Conservation (phyloP, 2,888 invertebrate genomes). For the Ptychoptera contaminata region DNA sequence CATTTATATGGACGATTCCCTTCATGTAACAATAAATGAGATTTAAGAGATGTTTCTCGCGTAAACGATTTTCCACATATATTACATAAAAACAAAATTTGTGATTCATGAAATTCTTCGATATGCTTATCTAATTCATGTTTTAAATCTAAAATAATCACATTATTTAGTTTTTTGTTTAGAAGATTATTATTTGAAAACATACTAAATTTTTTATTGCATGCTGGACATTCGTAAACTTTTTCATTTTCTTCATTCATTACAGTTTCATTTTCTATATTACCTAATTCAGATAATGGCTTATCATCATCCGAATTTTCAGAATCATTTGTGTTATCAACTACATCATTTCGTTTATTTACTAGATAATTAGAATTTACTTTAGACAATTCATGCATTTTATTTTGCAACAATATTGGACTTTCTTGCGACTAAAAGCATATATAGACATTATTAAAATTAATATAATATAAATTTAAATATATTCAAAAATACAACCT, state of each 20-base stretch:
- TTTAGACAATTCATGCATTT: background rate
- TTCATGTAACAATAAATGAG: constrained; percentile 8
- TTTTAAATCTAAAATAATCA: constrained; percentile 6
- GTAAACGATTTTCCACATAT: constrained; percentile 10
- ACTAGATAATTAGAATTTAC: background rate
- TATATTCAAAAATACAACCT: too few relatives aligned
- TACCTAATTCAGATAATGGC: background rate
- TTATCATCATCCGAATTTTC: constrained; percentile 1
- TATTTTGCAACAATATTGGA: background rate
- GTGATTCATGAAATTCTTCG: background rate
- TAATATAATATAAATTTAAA: background rate
- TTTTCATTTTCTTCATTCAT: background rate
- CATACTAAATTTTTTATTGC: background rate
- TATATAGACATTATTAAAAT: background rate
- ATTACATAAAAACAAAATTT: constrained; percentile 6
- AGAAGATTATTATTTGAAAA: background rate
- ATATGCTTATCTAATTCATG: constrained; percentile 13
- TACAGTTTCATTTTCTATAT: background rate
- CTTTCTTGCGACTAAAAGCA: background rate
- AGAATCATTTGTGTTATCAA: background rate
- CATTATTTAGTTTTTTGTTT: background rate
- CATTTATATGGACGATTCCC: constrained; percentile 15
- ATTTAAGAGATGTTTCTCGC: constrained; percentile 5
- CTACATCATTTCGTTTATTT: background rate
- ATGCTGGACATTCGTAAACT: background rate